Conservation (phyloP, 2,888 invertebrate species). For the Phorcus lineatus region DNA sequence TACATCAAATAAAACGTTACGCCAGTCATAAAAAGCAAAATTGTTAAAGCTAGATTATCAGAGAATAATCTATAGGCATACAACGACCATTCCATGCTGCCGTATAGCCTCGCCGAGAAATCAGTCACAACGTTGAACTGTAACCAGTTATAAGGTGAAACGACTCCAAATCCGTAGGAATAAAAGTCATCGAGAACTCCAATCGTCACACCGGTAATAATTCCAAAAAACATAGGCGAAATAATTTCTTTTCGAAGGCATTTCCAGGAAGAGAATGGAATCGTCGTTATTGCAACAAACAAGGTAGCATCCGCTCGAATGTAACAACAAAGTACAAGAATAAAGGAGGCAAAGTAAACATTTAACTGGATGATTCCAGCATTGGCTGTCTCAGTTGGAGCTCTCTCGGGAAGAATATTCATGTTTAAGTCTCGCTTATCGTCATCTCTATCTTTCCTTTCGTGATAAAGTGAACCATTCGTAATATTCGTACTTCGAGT, state of each 20-base stretch:
- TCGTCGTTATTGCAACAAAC: constrained; percentile 30
- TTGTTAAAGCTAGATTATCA: constrained; percentile 24
- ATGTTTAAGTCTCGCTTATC: not conserved
- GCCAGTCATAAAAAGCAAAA: constrained; percentile 1
- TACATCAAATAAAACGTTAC: not conserved
- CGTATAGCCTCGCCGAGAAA: constrained; percentile 47
- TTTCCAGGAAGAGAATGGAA: not conserved
- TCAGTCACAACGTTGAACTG: constrained; percentile 59
- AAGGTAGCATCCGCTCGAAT: constrained; percentile 55
- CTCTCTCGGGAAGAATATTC: not conserved
- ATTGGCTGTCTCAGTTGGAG: too few species aligned
- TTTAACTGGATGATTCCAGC: too few species aligned
- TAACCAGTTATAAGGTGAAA: constrained; percentile 66
- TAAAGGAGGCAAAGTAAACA: constrained; percentile 1
- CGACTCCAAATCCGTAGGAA: constrained; percentile 54
- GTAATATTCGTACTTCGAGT: not conserved
- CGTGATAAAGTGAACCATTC: not conserved
- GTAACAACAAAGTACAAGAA: constrained; percentile 42
- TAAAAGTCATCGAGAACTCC: constrained; percentile 57
- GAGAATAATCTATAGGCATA: constrained; percentile 40
- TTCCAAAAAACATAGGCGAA: constrained; percentile 34
- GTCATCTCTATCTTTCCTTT: not conserved
- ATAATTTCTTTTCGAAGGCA: not conserved
- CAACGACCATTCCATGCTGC: constrained; percentile 26
- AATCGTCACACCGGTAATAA: constrained; percentile 43